phyloP scores from a whole-genome alignment of 2,797 vertebrate genomes.

The Luscinia luscinia region DNA sequence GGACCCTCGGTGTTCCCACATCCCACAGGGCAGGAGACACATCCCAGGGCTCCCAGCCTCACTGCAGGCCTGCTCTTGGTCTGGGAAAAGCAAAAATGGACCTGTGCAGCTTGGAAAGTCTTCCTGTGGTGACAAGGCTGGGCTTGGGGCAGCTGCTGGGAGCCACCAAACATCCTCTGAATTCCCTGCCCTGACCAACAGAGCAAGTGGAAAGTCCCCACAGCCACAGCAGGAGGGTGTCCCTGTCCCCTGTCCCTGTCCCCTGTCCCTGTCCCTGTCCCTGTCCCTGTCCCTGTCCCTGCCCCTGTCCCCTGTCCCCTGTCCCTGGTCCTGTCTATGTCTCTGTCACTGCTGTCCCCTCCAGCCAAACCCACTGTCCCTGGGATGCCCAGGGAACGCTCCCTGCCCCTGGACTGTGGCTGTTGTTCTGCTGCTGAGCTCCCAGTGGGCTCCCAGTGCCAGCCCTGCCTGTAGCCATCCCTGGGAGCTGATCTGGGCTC shows the following conservation, averaged over 20 bases:
- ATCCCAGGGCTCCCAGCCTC: background rate
- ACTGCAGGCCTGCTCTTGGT: background rate
- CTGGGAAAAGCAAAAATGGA: background rate
- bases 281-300: background rate
- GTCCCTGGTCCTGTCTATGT: background rate
- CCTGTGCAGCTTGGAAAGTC: background rate
- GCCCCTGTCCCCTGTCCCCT: background rate
- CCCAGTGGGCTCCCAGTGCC: rapidly evolving
- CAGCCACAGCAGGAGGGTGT: background rate
- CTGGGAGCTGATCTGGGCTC: background rate
- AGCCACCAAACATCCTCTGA: background rate
- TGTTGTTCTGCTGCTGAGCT: background rate
- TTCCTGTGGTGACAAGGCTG: background rate
- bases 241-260: background rate
- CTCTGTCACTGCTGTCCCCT: background rate
- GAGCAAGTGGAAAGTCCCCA: background rate
- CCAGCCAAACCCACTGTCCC: background rate
- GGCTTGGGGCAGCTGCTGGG: background rate
- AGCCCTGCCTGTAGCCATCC: background rate
- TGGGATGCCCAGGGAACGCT: rapidly evolving
- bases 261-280: background rate
- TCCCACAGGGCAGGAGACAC: background rate
- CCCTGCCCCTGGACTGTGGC: rapidly evolving
- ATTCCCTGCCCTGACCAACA: background rate
- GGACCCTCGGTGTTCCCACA: rapidly evolving